Conservation (phyloP, 1,140 invertebrate genomes). For the Choristoneura fumiferana region DNA sequence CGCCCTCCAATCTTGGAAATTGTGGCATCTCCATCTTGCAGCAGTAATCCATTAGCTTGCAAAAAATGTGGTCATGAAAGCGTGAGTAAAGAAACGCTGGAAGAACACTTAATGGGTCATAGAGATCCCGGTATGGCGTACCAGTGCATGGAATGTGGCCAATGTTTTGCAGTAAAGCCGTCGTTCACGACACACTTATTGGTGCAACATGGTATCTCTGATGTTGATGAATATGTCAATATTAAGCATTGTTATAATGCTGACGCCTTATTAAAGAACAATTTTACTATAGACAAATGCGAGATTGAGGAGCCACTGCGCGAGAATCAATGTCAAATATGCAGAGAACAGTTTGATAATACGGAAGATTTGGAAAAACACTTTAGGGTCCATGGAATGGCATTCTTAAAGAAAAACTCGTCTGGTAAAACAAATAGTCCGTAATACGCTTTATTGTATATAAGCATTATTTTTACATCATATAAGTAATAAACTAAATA, state of each 20-base stretch:
- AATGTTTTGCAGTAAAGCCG: constrained; percentile 82
- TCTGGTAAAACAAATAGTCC: constrained; percentile 28
- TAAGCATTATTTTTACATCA: too few species aligned
- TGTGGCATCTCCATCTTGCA: neutral
- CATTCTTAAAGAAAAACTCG: constrained; percentile 79
- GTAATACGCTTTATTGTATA: neutral
- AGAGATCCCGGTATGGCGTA: constrained; percentile 80
- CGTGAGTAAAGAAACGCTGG: constrained; percentile 66
- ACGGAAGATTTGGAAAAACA: constrained; percentile 80
- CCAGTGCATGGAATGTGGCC: constrained; percentile 84
- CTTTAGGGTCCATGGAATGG: constrained; percentile 83
- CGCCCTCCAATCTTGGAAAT: neutral
- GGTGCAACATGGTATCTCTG: constrained; percentile 79
- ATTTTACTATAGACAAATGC: constrained; percentile 45
- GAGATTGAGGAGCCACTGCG: constrained; percentile 63
- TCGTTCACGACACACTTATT: constrained; percentile 83
- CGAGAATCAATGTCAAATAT: constrained; percentile 83
- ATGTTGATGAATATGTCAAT: constrained; percentile 79
- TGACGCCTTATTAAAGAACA: constrained; percentile 69
- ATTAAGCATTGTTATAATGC: constrained; percentile 79
- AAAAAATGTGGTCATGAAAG: constrained; percentile 78
- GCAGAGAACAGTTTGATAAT: constrained; percentile 80
- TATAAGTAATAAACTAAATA: too few species aligned
- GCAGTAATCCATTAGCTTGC: constrained; percentile 61
- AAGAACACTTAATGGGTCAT: constrained; percentile 78